Evolutionary conservation across 2,888 invertebrate species (phyloP), one percentile per base, ranked within the genome.

Genomic region (Nymphalis polychloros): DNA sequence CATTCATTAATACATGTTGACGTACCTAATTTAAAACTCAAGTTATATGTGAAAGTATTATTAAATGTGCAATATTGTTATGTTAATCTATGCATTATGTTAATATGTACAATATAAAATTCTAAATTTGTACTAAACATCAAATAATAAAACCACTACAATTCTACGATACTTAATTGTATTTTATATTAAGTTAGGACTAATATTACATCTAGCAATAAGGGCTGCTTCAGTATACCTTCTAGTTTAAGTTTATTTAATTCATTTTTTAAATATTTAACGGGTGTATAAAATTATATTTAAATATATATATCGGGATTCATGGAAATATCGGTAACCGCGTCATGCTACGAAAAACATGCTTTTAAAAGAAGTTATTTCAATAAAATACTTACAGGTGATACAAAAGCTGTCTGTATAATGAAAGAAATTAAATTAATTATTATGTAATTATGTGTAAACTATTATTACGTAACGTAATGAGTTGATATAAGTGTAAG

Each of bases 401-500:
- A 66, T 59, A 63, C 68, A 63, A 70, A 68, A 52, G 72, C 63
- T 61, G 72, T 68, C 70, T 72, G 70, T 67, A 61, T 68, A 62
- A 72, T 53, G 59, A 67, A 53, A 70, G 41, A 69, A 69, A 69
- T 46, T 46, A 10, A 62, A 47, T 64, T 47, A 41, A 64, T 20
- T 67, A 72, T 67, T 49, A 67, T 27, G 61, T 35, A 16, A 57
- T 16, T 23, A 47, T 17, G 50, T 31, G 27, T 31, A 31, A 10
- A 64, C 27, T 7, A 35, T 48, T 27, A 55, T n/a, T 17, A 13
- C 17, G 31, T 31, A 55, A 35, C 48, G 19, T 16, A 46, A 57
- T 61, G 31, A 41, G 48, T 41, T 63, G 60, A 65, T 57, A 41
- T 57, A 63, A 52, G 10, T 63, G 68, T 64, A 66, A 71, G 66